These are phyloP conservation scores for Rhabdornis inornatus DNA, from an alignment of 2,113 vertebrate genomes.

Conservation along the genomic window DNA sequence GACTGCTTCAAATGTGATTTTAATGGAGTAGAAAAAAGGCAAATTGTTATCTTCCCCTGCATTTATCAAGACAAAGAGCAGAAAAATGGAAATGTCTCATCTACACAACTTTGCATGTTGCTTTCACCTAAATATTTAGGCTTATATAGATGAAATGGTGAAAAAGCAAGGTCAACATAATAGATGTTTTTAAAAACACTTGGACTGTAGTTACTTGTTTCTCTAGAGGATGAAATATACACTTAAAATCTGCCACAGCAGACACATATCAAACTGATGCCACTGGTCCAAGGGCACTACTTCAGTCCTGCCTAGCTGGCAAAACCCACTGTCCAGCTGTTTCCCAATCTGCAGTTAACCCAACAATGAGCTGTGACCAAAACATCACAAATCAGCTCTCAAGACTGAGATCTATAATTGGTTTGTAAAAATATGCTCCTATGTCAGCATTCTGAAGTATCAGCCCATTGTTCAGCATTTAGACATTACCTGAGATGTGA, in stretches of 20 bases:
- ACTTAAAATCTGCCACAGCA: not conserved
- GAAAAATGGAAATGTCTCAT: not conserved
- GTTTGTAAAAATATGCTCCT: not conserved
- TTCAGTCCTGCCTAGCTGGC: not conserved
- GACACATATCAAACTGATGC: not conserved
- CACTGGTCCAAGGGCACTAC: not conserved
- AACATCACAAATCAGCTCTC: not conserved
- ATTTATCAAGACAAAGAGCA: not conserved
- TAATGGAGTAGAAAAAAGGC: slow-evolving; percentile 29
- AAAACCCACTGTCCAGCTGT: not conserved
- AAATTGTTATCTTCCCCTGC: slow-evolving; percentile 1
- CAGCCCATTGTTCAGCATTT: not conserved
- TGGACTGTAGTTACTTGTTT: not conserved
- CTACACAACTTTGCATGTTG: not conserved
- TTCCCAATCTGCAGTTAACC: not conserved
- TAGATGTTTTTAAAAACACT: not conserved
- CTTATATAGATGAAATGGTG: not conserved
- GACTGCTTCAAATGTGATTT: slow-evolving; percentile 20
- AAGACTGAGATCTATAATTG: not conserved
- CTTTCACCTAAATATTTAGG: slow-evolving; percentile 23
- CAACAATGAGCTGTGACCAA: not conserved
- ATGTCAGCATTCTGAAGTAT: not conserved
- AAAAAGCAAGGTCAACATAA: slow-evolving; percentile 10
- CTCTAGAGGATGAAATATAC: not conserved
- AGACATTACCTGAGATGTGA: not conserved